A percentile compares a stretch with the other conserved stretches of the same genome.
These are phyloP conservation scores for Gouania willdenowi DNA, from an alignment of 2,797 vertebrate genomes.

Conservation along the genomic window DNA sequence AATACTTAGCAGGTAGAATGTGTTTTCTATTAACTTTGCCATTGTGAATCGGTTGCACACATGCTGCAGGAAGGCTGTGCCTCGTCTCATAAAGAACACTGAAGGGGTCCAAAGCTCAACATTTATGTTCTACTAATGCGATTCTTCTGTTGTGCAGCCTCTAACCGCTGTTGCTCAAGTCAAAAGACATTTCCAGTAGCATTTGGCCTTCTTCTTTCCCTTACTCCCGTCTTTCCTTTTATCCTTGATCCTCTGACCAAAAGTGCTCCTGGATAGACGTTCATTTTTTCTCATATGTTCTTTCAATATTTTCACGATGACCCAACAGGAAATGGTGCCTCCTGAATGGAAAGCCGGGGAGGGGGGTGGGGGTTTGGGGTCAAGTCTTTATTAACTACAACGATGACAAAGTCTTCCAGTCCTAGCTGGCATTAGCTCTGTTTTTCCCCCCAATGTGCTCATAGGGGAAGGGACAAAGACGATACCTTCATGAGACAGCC, in stretches of 20 bases:
- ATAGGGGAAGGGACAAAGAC: constrained; percentile 72
- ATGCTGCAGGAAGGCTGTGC: constrained; percentile 23
- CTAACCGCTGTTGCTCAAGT: constrained; percentile 31
- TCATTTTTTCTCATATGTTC: constrained; percentile 33
- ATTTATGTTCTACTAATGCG: constrained; percentile 39
- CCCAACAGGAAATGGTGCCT: constrained; percentile 62
- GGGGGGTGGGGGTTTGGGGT: neutral
- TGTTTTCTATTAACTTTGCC: constrained; percentile 37
- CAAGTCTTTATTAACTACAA: constrained; percentile 51
- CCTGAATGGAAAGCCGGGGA: constrained; percentile 20
- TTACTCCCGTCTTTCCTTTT: neutral
- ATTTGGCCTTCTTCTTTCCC: neutral
- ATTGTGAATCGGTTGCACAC: constrained; percentile 20
- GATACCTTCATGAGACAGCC: constrained; percentile 64
- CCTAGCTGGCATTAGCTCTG: constrained; percentile 37
- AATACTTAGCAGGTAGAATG: constrained; percentile 29
- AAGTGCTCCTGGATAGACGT: constrained; percentile 33
- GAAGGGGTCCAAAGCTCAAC: constrained; percentile 26
- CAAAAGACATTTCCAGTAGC: constrained; percentile 16
- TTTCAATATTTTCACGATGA: constrained; percentile 41
- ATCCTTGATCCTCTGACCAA: neutral
- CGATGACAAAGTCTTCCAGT: constrained; percentile 42
- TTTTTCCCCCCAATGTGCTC: constrained; percentile 23
- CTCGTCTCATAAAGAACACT: constrained; percentile 21
- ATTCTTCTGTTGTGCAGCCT: constrained; percentile 29